Percentiles rank a stretch among this genome's conserved stretches.
Conservation (phyloP, 2,888 invertebrate genomes). For the Parnassius smintheus region DNA sequence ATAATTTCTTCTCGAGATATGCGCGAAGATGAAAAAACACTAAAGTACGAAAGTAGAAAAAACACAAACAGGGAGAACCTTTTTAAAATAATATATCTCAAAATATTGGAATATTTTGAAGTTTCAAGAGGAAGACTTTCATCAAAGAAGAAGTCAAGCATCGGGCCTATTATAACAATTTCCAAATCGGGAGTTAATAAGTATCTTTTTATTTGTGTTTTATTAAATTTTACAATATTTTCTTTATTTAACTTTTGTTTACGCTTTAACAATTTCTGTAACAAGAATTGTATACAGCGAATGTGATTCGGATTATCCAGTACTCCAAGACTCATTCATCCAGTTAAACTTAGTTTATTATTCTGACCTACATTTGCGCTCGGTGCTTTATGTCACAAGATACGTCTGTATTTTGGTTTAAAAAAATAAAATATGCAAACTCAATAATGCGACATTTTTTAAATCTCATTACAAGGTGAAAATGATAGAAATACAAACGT, state of each 20-base stretch:
- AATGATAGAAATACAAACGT: too few relatives aligned
- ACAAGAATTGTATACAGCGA: constrained; percentile 13
- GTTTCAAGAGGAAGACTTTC: too few relatives aligned
- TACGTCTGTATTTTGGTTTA: constrained; percentile 17
- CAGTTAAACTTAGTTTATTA: constrained; percentile 26
- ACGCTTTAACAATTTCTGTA: constrained; percentile 8
- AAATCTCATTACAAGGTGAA: constrained; percentile 4
- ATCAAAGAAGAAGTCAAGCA: background rate
- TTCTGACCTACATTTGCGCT: constrained; percentile 26
- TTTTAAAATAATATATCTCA: too few relatives aligned
- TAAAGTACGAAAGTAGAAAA: too few relatives aligned
- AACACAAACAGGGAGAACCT: too few relatives aligned
- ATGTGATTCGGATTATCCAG: constrained; percentile 21
- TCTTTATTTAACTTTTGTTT: too few relatives aligned
- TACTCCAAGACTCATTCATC: constrained; percentile 22
- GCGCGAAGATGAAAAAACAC: too few relatives aligned
- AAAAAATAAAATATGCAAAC: constrained; percentile 24
- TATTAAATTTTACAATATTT: too few relatives aligned
- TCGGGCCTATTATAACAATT: background rate
- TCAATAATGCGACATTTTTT: constrained; percentile 19
- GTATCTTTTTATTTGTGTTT: too few relatives aligned
- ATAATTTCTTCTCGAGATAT: too few relatives aligned
- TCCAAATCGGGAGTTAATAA: too few relatives aligned
- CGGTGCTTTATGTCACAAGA: constrained; percentile 17
- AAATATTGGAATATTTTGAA: too few relatives aligned